Conservation (phyloP, 1,140 invertebrate genomes). For the Eriocheir sinensis region DNA sequence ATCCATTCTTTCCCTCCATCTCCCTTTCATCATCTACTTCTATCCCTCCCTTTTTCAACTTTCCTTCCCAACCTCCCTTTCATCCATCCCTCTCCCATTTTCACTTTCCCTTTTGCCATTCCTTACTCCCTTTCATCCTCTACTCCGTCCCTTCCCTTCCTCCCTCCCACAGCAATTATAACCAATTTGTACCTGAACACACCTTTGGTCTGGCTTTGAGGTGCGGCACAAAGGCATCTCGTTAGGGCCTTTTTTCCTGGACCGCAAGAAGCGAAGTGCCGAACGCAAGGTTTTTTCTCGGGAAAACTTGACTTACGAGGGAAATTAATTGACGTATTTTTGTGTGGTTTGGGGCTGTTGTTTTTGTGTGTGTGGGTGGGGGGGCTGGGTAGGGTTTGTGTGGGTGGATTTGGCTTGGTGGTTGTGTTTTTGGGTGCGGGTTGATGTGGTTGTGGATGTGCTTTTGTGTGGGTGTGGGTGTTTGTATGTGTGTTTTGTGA, state of each 20-base stretch:
- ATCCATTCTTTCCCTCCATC: no score
- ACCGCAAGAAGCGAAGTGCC: not conserved
- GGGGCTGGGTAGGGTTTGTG: no score
- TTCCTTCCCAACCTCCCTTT: no score
- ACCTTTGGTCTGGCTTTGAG: not conserved
- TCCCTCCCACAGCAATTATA: no score
- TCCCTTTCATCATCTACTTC: no score
- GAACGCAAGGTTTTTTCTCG: not conserved
- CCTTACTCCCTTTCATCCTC: no score
- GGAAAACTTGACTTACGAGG: no score
- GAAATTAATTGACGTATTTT: not conserved
- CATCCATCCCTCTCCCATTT: no score
- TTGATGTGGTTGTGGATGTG: no score
- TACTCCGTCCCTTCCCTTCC: not conserved
- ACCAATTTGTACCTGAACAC: not conserved
- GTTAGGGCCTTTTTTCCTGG: not conserved
- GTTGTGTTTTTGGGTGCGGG: not conserved
- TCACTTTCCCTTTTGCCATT: no score
- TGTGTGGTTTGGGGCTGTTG: not conserved
- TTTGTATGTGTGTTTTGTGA: not conserved
- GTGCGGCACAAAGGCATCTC: slow-evolving; percentile 18
- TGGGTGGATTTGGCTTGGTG: not conserved
- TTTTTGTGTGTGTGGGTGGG: no score
- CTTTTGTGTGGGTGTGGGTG: not conserved
- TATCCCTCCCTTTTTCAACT: no score